Conservation (phyloP, 2,888 invertebrate genomes). For the Drosophila ustulata region DNA sequence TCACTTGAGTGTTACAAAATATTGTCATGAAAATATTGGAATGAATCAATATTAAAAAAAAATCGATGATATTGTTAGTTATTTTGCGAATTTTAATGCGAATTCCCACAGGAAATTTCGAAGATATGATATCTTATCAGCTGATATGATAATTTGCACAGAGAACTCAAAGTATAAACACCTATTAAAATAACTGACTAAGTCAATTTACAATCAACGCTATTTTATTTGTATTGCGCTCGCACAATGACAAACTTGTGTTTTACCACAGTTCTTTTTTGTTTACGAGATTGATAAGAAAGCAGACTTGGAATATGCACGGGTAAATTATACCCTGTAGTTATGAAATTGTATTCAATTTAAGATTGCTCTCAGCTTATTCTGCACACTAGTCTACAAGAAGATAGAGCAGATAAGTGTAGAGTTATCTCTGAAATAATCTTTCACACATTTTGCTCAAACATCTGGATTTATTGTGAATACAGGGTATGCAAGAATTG, state of each 20-base stretch:
- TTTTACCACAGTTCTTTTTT: constrained; percentile 3
- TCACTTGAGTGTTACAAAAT: background rate
- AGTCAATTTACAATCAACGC: constrained; percentile 6
- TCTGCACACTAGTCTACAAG: background rate
- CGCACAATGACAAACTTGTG: constrained; percentile 12
- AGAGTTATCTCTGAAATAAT: background rate
- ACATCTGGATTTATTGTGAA: background rate
- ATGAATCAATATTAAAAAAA: constrained; percentile 14
- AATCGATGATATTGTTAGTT: constrained; percentile 4
- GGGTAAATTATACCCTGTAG: background rate
- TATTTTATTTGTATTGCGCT: background rate
- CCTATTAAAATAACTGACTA: constrained; percentile 20
- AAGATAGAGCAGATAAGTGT: background rate
- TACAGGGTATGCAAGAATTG: constrained; percentile 11
- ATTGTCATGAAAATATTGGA: background rate
- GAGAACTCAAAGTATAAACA: constrained; percentile 1
- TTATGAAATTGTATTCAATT: background rate
- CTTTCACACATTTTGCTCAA: background rate
- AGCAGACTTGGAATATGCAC: background rate
- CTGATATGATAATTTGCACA: background rate
- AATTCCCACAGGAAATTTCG: constrained; percentile 6
- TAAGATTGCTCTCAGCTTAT: background rate
- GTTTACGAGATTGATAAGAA: constrained; percentile 2
- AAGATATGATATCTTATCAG: constrained; percentile 22
- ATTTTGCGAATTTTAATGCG: constrained; percentile 15